phyloP scores from a whole-genome alignment of 2,113 vertebrate species.

The Lepus americanus region DNA sequence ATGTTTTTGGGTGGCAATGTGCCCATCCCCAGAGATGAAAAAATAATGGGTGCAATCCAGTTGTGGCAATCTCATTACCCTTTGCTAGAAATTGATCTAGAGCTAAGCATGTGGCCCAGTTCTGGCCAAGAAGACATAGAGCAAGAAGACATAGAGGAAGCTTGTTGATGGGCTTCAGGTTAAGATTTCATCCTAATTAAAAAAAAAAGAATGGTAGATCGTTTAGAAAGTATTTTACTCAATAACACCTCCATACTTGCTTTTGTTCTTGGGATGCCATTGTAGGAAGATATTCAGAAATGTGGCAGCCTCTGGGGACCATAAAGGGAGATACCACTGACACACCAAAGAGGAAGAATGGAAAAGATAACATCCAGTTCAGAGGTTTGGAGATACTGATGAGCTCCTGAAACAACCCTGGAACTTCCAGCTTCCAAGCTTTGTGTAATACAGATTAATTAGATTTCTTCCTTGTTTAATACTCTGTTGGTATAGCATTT shows the following conservation, averaged over 20 bases:
- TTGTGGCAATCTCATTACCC: neutral
- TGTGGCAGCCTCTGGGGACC: conserved; percentile 17
- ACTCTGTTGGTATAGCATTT: conserved; percentile 6
- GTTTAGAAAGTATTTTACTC: conserved; percentile 1
- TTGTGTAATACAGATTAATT: conserved; percentile 18
- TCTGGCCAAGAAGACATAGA: conserved; percentile 15
- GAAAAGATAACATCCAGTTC: neutral
- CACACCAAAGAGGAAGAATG: conserved; percentile 20
- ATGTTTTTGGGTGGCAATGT: neutral
- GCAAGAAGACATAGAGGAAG: conserved; percentile 8
- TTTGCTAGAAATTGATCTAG: neutral
- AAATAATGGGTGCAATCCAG: neutral
- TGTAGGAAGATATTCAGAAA: conserved; percentile 48
- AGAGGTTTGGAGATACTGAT: neutral
- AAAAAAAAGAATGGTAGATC: neutral
- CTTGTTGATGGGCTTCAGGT: neutral
- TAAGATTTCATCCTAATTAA: conserved; percentile 8
- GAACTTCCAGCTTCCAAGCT: conserved; percentile 4
- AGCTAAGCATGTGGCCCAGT: neutral
- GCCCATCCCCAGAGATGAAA: neutral
- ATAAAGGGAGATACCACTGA: neutral
- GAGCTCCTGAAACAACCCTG: conserved; percentile 22
- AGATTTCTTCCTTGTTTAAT: conserved; percentile 53
- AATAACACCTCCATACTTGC: neutral
- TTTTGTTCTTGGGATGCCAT: conserved; percentile 46